Percentiles rank a stretch among this genome's conserved stretches.
These are phyloP conservation scores for Tetrapedia diversipes DNA, from an alignment of 2,888 invertebrate genomes.

Conservation along the genomic window DNA sequence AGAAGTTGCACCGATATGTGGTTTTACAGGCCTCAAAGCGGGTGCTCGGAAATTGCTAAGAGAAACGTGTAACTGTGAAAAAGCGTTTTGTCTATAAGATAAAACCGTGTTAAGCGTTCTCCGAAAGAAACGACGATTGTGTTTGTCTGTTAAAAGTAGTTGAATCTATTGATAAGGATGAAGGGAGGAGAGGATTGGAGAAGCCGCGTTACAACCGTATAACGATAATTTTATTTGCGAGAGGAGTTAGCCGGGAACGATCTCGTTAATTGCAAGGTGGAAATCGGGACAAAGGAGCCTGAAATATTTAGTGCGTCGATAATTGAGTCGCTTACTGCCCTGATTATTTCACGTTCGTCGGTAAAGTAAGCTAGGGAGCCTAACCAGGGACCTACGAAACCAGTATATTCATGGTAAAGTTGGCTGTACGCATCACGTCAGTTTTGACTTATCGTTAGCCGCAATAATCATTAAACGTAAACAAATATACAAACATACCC, in stretches of 20 bases:
- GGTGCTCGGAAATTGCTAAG: conserved; percentile 54
- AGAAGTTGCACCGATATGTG: conserved; percentile 28
- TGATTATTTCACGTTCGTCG: conserved; percentile 18
- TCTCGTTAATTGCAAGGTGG: conserved; percentile 35
- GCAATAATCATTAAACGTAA: conserved; percentile 8
- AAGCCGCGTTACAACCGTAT: conserved; percentile 18
- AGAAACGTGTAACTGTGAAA: no score
- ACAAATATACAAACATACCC: neutral
- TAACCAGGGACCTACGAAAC: neutral
- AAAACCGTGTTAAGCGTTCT: neutral
- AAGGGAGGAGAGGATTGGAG: conserved; percentile 1
- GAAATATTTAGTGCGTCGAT: conserved; percentile 48
- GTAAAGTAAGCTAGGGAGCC: conserved; percentile 14
- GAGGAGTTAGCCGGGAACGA: conserved; percentile 10
- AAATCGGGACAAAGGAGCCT: conserved; percentile 25
- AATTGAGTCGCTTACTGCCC: conserved; percentile 23
- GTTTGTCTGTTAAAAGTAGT: neutral
- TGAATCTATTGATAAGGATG: conserved; percentile 11
- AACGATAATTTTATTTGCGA: conserved; percentile 22
- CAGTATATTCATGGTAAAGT: conserved; percentile 26
- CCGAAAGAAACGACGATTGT: neutral
- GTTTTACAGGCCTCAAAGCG: conserved; percentile 17
- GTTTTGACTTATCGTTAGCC: no score
- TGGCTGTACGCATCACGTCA: no score
- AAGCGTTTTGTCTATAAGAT: no score